Evolutionary conservation across 2,797 vertebrate species (phyloP).

Genomic region (Enteromius paludinosus): DNA sequence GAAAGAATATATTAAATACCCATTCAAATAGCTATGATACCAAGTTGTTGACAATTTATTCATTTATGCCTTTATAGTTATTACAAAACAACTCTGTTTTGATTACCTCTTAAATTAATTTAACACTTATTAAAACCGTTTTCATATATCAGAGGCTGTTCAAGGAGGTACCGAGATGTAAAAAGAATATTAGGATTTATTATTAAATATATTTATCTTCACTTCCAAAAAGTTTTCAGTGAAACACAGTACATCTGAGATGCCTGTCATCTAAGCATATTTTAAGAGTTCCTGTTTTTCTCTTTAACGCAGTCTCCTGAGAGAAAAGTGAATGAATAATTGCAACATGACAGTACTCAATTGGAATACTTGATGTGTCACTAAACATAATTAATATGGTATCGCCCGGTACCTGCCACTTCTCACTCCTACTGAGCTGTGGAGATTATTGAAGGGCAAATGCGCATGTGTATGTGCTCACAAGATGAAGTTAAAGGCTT

Average conservation of each 20-base stretch:
- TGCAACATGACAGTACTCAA: neutral
- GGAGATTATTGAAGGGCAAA: conserved; percentile 26
- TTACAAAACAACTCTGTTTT: neutral
- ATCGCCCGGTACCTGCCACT: neutral
- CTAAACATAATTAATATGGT: conserved; percentile 33
- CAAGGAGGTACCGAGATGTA: neutral
- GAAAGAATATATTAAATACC: neutral
- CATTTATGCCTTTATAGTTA: neutral
- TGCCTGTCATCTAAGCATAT: neutral
- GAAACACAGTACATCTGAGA: neutral
- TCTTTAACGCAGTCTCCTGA: neutral
- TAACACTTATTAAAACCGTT: neutral
- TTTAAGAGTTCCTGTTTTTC: conserved; percentile 3
- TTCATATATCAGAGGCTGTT: neutral
- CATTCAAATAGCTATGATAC: neutral
- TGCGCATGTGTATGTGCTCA: neutral
- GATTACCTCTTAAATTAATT: conserved; percentile 4
- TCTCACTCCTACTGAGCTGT: neutral
- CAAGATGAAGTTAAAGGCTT: conserved; percentile 63
- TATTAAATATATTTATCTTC: neutral
- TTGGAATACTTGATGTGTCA: neutral
- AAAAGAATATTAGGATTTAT: neutral
- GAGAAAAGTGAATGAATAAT: conserved; percentile 24
- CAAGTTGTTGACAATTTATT: neutral
- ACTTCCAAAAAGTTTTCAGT: neutral